Conservation (phyloP, 92 coral and sea anemone species). For the Metridium senile region DNA sequence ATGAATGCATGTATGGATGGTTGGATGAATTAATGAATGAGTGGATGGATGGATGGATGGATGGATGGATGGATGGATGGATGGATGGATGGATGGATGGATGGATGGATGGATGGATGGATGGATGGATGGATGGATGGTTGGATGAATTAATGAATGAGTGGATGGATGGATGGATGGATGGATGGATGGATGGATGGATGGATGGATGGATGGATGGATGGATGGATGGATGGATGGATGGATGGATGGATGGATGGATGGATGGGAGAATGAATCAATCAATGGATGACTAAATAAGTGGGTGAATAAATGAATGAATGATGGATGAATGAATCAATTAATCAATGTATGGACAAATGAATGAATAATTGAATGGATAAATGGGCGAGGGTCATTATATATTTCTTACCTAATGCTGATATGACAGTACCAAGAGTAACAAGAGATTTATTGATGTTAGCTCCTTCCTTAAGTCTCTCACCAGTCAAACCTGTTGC, state of each 20-base stretch:
- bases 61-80: not conserved
- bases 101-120: not conserved
- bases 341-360: not conserved
- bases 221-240: too few relatives aligned
- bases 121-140: not conserved
- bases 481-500: constrained; percentile 92
- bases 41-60: not conserved
- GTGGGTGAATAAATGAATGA: not conserved
- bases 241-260: too few relatives aligned
- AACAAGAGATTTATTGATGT: constrained; percentile 91
- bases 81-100: not conserved
- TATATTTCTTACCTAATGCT: constrained; percentile 69
- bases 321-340: too few relatives aligned
- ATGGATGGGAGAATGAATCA: too few relatives aligned
- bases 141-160: not conserved
- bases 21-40: not conserved
- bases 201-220: not conserved
- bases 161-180: not conserved
- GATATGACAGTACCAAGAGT: constrained; percentile 97
- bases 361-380: not conserved
- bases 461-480: constrained; percentile 94
- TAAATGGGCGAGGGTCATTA: not conserved
- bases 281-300: too few relatives aligned
- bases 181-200: not conserved
- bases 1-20: not conserved